phyloP scores from a whole-genome alignment of 2,113 vertebrate genomes.

The Vireo altiloquus region DNA sequence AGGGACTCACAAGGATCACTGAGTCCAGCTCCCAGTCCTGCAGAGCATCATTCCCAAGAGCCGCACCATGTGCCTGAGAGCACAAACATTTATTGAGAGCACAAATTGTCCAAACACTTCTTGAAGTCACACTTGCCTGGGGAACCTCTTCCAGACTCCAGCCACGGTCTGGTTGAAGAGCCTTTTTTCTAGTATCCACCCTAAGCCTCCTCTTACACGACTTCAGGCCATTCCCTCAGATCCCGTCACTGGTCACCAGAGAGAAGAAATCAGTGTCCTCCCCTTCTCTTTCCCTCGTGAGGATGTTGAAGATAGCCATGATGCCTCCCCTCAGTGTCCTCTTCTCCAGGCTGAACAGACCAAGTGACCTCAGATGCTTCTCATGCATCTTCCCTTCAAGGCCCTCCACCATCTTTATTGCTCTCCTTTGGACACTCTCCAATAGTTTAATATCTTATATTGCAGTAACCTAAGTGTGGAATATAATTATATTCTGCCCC shows the following conservation, averaged over 20 bases:
- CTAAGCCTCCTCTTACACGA: neutral
- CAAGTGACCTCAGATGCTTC: neutral
- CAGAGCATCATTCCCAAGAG: neutral
- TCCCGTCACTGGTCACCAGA: neutral
- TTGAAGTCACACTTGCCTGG: neutral
- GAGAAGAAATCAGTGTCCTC: neutral
- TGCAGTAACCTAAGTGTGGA: too few species aligned
- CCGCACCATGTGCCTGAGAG: neutral
- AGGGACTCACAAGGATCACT: neutral
- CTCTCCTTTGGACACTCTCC: neutral
- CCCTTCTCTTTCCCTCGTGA: fast-evolving
- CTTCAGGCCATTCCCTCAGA: neutral
- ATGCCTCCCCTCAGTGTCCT: neutral
- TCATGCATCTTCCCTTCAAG: fast-evolving
- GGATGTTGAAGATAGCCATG: neutral
- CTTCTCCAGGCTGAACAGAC: neutral
- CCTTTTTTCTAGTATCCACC: neutral
- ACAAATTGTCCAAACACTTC: neutral
- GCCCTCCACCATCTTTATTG: neutral
- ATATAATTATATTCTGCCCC: neutral
- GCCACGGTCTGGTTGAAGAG: fast-evolving
- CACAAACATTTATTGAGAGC: too few species aligned
- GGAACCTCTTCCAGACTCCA: too few species aligned
- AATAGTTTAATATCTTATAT: neutral
- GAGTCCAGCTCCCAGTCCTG: neutral